A percentile compares a stretch with the other conserved stretches of the same genome.
Conservation (phyloP, 2,113 vertebrate genomes). For the Taurulus bubalis region DNA sequence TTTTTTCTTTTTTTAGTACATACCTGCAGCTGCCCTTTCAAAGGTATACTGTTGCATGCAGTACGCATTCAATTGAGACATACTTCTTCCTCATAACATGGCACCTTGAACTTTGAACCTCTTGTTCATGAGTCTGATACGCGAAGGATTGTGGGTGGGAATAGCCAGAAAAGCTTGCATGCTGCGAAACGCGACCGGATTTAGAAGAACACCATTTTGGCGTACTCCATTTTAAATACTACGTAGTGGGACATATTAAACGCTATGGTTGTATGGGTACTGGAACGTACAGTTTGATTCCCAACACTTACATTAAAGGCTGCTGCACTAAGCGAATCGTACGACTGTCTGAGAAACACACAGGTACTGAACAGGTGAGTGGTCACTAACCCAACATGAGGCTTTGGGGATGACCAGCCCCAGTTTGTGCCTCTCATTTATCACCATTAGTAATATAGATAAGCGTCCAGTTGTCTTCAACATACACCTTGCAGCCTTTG, state of each 20-base stretch:
- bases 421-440: too few relatives aligned
- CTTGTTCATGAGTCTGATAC: not conserved
- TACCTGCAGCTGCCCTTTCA: not conserved
- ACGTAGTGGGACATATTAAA: too few relatives aligned
- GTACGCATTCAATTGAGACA: not conserved
- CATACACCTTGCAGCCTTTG: too few relatives aligned
- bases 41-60: not conserved
- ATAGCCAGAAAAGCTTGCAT: not conserved
- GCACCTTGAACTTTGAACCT: not conserved
- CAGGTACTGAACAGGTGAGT: not conserved
- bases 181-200: too few relatives aligned
- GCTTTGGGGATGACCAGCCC: not conserved
- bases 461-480: too few relatives aligned
- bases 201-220: not conserved
- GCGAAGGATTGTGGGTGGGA: not conserved
- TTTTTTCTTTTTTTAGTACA: not conserved
- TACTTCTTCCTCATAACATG: not conserved
- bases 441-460: too few relatives aligned
- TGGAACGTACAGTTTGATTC: too few relatives aligned
- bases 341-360: not conserved
- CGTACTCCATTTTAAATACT: not conserved
- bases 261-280: too few relatives aligned
- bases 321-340: not conserved
- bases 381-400: not conserved
- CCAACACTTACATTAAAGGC: not conserved